phyloP scores from a whole-genome alignment of 2,888 invertebrate genomes.

The Seladonia tumulorum region DNA sequence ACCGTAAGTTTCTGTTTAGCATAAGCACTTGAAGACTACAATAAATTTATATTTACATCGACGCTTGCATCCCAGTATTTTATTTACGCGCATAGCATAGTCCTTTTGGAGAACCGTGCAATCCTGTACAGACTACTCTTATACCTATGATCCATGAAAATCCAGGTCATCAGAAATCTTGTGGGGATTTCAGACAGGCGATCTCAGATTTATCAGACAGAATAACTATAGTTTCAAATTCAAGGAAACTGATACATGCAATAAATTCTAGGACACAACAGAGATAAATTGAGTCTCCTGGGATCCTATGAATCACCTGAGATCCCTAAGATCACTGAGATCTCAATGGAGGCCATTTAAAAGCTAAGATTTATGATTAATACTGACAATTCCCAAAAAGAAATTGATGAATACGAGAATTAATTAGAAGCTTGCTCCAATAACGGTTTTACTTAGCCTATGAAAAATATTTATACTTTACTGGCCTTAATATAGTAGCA shows the following conservation, averaged over 20 bases:
- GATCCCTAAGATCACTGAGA: not conserved
- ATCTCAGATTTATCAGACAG: not conserved
- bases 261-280: not conserved
- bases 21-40: conserved; percentile 72
- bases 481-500: not conserved
- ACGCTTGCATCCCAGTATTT: not conserved
- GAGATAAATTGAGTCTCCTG: not conserved
- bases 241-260: not conserved
- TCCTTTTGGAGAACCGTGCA: not conserved
- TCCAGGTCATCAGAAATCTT: not conserved
- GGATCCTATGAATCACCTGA: not conserved
- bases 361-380: not conserved
- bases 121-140: not conserved
- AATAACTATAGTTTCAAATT: not conserved
- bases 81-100: not conserved
- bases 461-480: not conserved
- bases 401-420: not conserved
- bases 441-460: not conserved
- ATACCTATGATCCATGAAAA: not conserved
- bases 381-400: not conserved
- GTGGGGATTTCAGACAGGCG: no score
- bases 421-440: not conserved
- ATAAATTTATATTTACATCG: conserved; percentile 78
- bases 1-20: conserved; percentile 57
- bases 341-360: not conserved